These are phyloP conservation scores for Gallinago media DNA, from an alignment of 2,113 vertebrate genomes.

Conservation along the genomic window DNA sequence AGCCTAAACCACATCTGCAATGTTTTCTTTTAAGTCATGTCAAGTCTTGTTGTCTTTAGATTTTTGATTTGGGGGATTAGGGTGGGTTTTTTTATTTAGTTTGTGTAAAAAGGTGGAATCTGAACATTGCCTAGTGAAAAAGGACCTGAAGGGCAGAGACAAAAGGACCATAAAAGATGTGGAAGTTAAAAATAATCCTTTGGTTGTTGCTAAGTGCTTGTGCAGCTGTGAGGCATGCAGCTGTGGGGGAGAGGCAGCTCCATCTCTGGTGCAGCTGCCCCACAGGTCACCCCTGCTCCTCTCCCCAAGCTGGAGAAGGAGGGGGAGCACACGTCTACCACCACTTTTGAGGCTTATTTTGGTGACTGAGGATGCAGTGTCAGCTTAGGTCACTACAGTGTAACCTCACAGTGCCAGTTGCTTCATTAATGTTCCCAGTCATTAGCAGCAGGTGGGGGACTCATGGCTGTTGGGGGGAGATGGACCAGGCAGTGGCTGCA, in stretches of 20 bases:
- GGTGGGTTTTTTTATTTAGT: neutral
- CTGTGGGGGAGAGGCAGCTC: neutral
- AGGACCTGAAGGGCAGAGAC: neutral
- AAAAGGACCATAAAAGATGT: neutral
- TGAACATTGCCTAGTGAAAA: neutral
- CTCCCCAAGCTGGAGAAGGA: neutral
- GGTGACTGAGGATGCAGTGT: neutral
- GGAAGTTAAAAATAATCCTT: constrained; percentile 11
- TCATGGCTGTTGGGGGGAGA: neutral
- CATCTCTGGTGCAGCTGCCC: accelerated
- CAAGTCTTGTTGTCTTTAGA: neutral
- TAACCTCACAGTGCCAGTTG: neutral
- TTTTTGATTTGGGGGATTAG: neutral
- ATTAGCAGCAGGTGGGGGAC: neutral
- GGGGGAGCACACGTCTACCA: neutral
- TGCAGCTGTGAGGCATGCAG: neutral
- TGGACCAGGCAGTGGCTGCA: neutral
- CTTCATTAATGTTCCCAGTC: neutral
- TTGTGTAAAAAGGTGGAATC: neutral
- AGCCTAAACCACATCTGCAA: constrained; percentile 4
- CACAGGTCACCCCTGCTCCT: accelerated
- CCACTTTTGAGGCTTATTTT: neutral
- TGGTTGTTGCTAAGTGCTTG: neutral
- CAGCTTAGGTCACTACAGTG: neutral
- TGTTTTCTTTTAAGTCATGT: neutral